Conservation (phyloP, 1,140 invertebrate species). For the Condylostylus longicornis region DNA sequence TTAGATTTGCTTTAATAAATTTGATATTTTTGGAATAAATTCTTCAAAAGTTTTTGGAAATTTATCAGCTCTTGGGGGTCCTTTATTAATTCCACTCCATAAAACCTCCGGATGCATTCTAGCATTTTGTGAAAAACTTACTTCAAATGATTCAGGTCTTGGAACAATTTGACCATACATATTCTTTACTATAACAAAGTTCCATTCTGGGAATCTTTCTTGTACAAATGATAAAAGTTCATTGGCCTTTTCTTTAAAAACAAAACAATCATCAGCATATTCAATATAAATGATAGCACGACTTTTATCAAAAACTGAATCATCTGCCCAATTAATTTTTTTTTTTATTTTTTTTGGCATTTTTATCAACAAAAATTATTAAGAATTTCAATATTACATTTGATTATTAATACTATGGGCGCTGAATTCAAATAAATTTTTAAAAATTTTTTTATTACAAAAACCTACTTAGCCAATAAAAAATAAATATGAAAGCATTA, state of each 20-base stretch:
- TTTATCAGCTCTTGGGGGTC: not conserved
- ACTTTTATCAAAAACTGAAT: not conserved
- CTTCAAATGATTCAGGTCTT: not conserved
- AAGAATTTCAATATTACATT: conserved; percentile 10
- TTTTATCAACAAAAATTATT: not conserved
- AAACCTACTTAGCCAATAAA: conserved; percentile 7
- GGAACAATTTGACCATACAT: too few relatives aligned
- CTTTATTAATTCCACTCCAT: not conserved
- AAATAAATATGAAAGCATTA: conserved; percentile 1
- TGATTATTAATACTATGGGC: conserved; percentile 9
- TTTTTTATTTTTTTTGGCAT: too few relatives aligned
- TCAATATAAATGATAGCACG: not conserved
- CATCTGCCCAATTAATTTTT: not conserved
- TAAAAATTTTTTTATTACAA: conserved; percentile 14
- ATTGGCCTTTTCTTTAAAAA: not conserved
- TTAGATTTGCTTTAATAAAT: not conserved
- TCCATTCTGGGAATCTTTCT: not conserved
- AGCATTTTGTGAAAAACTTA: not conserved
- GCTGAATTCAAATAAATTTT: conserved; percentile 7
- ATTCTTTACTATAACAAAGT: not conserved
- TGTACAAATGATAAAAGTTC: not conserved
- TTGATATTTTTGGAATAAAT: not conserved
- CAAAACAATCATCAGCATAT: not conserved
- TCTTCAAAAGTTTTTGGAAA: not conserved
- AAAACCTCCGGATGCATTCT: not conserved